A percentile compares a stretch with the other conserved stretches of the same genome.
These are phyloP conservation scores for Charina bottae DNA, from an alignment of 2,113 vertebrate genomes.

Conservation along the genomic window DNA sequence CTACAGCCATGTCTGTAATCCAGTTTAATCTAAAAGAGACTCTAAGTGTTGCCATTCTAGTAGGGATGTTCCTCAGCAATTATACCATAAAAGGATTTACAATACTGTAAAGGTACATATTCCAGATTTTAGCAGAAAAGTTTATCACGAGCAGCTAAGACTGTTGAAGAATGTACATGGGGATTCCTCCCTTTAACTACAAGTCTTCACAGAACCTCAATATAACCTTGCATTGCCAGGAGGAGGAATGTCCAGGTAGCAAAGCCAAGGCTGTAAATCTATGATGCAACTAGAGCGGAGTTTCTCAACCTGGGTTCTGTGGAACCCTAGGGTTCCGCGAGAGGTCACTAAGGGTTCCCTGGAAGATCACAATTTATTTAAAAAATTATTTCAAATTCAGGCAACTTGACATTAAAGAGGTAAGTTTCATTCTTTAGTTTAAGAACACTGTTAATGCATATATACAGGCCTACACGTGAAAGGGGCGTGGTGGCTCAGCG, in stretches of 20 bases:
- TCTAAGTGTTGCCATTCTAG: constrained; percentile 35
- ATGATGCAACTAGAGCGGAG: no score
- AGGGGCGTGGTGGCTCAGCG: no score
- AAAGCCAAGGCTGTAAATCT: not conserved
- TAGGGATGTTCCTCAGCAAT: constrained; percentile 55
- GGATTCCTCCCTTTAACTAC: not conserved
- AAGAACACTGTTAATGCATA: no score
- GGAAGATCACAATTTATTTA: no score
- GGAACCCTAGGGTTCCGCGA: no score
- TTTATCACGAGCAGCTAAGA: not conserved
- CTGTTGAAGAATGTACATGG: not conserved
- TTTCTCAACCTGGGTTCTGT: no score
- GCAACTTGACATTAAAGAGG: no score
- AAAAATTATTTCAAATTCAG: no score
- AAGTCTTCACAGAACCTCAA: not conserved
- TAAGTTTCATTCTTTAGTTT: no score
- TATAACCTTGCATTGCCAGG: not conserved
- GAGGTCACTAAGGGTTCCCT: no score
- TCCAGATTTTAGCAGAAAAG: constrained; percentile 53
- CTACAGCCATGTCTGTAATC: constrained; percentile 27
- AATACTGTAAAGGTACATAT: constrained; percentile 40
- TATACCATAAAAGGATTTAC: constrained; percentile 52
- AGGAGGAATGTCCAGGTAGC: no score
- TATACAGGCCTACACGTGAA: no score
- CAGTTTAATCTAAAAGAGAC: constrained; percentile 45